Evolutionary conservation across 2,797 vertebrate genomes (phyloP).

Genomic region (Vespertilio murinus): DNA sequence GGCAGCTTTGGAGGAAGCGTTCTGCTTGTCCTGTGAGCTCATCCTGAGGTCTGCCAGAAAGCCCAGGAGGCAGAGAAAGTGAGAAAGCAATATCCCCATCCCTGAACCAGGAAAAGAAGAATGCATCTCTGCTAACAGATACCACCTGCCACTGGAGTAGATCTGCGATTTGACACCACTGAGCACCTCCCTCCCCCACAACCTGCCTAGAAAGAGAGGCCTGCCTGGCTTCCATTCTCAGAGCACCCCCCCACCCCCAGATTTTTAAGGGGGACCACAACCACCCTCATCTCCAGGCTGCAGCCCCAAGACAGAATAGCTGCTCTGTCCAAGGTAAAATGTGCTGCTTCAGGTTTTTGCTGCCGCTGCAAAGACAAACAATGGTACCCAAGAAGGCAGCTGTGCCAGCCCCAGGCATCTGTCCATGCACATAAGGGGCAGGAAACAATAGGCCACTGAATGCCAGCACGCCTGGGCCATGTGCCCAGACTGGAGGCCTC

Average conservation of each 20-base stretch:
- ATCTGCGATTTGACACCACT: not conserved
- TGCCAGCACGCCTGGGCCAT: constrained; percentile 24
- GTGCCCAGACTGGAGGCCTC: constrained; percentile 54
- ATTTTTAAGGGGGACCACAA: not conserved
- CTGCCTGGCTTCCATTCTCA: not conserved
- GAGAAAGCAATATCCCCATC: not conserved
- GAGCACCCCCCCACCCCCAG: not conserved
- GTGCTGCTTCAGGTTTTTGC: constrained; percentile 47
- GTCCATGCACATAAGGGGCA: constrained; percentile 18
- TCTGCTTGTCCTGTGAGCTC: constrained; percentile 7
- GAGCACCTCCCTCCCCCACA: not conserved
- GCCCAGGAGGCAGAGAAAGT: not conserved
- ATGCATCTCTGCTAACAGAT: not conserved
- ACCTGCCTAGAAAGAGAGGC: not conserved
- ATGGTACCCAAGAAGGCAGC: constrained; percentile 73
- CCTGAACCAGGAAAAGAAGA: not conserved
- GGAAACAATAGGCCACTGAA: constrained; percentile 78
- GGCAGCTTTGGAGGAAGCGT: not conserved
- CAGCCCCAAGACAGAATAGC: constrained; percentile 34
- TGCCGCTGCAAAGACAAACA: constrained; percentile 63
- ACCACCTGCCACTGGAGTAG: not conserved
- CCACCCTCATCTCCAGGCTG: not conserved
- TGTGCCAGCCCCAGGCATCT: constrained; percentile 52
- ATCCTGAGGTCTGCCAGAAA: not conserved
- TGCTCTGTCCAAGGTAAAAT: constrained; percentile 44